phyloP scores from a whole-genome alignment of 1,140 invertebrate genomes.

The Globodera ellingtonae region DNA sequence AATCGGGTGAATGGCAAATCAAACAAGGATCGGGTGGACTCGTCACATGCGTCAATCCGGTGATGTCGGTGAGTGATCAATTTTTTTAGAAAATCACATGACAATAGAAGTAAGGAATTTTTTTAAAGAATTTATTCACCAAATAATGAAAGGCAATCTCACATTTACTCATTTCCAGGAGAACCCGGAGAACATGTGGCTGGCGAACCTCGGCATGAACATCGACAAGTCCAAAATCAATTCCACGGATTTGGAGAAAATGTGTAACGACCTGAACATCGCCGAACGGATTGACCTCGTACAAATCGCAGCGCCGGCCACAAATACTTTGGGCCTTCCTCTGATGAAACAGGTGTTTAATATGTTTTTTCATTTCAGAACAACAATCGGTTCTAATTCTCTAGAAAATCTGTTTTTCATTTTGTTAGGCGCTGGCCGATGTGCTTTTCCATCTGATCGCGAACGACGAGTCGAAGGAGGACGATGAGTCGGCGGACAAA shows the following conservation, averaged over 20 bases:
- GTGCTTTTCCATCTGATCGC: slow-evolving; percentile 65
- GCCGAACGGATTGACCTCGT: slow-evolving; percentile 9
- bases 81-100: too few species aligned
- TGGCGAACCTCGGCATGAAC: slow-evolving; percentile 65
- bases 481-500: slow-evolving; percentile 40
- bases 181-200: slow-evolving; percentile 63
- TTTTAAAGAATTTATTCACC: too few species aligned
- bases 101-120: too few species aligned
- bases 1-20: slow-evolving; percentile 64
- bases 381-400: background rate
- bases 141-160: too few species aligned
- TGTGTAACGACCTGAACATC: slow-evolving; percentile 26
- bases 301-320: slow-evolving; percentile 54
- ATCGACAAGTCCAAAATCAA: slow-evolving; percentile 49
- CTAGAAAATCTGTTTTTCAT: background rate
- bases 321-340: slow-evolving; percentile 61
- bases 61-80: slow-evolving; percentile 52
- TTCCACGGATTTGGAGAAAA: slow-evolving; percentile 44
- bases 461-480: slow-evolving; percentile 59
- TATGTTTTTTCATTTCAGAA: too few species aligned
- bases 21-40: slow-evolving; percentile 64
- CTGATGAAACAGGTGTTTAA: slow-evolving; percentile 53
- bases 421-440: slow-evolving; percentile 50
- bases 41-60: slow-evolving; percentile 63
- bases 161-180: background rate